Base-by-base conservation (phyloP, 2,113 vertebrate genomes). In the Salminus brasiliensis region DNA sequence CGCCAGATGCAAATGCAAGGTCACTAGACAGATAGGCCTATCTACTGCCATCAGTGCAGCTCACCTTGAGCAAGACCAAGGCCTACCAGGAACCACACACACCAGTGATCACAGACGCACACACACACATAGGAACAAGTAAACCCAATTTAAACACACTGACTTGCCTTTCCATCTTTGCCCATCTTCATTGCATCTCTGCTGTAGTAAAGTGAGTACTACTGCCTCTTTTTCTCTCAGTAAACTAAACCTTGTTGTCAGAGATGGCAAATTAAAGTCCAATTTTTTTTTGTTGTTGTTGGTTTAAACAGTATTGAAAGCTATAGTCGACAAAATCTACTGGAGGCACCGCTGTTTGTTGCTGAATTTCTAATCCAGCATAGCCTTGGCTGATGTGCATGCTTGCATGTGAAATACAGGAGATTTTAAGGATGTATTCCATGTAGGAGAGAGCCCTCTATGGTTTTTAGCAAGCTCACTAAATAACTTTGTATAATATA, bases 11-110 rank as follows among this genome's bases (percentile, higher is more conserved):
- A 21, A 77, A 65, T n/a, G 30, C 78, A 69, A 77, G 82, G 78
- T 80, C 59, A 29, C 13, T 23, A 23, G 34, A 65, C 30, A 47
- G 47, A 72, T 45, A 49, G n/a, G 18, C 49, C 59, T 27, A 67
- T 80, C 77, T 80, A 49, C 63, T 78, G 74, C 36, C 74, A 80
- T 80, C 30, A 79, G 69, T 39, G 34, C 67, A 59, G 36, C 63
- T 81, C 63, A 74, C 70, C 83, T 78, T 78, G 65, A 84, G 36
- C 36, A 70, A 30, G 18, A 34, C 65, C 83, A 81, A 81, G 70
- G 72, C 29, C 74, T 78, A 68, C 74, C 71, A 67, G 60, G 53
- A 67, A 52, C 18, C 55, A 59, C 62, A 55, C n/a, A 52, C 34
- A 76, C 68, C 67, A 8, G 12, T 3, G n/a, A 36, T 45, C 1